Percentiles rank a stretch among this genome's conserved stretches.
Conservation (phyloP, 2,113 vertebrate species). For the Glaucomys volans region DNA sequence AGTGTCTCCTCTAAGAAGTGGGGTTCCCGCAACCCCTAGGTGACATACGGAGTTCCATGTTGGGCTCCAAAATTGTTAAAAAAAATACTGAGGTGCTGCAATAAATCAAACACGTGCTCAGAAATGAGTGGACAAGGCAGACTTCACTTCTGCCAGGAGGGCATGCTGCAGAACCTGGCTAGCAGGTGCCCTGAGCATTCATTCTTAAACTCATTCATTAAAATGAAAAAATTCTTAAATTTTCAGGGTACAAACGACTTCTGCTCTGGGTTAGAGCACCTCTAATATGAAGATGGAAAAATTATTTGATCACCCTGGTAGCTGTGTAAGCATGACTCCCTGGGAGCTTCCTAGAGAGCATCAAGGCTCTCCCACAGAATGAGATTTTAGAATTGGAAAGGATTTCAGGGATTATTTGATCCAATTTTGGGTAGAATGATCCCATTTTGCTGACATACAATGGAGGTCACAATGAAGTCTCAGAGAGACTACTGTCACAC, state of each 20-base stretch:
- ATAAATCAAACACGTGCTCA: too few species aligned
- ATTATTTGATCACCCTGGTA: not conserved
- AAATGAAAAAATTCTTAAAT: constrained; percentile 12
- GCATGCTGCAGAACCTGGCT: too few species aligned
- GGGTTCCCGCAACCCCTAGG: too few species aligned
- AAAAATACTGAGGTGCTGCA: too few species aligned
- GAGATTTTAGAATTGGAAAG: not conserved
- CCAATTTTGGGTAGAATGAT: not conserved
- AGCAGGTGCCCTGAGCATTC: not conserved
- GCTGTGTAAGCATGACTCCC: not conserved
- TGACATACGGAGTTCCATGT: too few species aligned
- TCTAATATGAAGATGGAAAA: not conserved
- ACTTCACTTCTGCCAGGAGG: too few species aligned
- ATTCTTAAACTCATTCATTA: not conserved
- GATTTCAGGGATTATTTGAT: not conserved
- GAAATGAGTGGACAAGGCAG: too few species aligned
- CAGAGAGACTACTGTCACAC: not conserved
- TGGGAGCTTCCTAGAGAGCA: not conserved
- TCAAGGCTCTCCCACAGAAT: not conserved
- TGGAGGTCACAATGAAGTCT: not conserved
- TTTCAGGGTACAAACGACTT: not conserved
- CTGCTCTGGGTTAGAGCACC: not conserved
- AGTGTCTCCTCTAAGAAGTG: too few species aligned
- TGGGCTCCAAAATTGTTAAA: too few species aligned
- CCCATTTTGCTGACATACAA: not conserved